Conservation (phyloP, 2,888 invertebrate species). For the Drosophila paramelanica region DNA sequence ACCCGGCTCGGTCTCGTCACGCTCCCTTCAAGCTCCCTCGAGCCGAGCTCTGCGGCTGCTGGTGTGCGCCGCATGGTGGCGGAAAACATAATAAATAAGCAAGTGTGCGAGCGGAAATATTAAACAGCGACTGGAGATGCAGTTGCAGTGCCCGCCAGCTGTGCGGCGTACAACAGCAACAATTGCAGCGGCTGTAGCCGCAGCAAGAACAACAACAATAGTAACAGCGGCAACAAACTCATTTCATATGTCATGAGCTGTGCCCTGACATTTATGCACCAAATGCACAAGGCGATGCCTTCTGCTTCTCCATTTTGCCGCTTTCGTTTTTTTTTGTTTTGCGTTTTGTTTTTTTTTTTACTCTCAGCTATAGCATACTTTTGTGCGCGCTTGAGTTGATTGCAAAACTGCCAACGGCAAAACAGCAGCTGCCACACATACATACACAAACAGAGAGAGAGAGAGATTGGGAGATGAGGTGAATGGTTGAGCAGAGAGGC, state of each 20-base stretch:
- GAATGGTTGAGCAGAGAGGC: no score
- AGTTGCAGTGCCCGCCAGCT: slow-evolving; percentile 45
- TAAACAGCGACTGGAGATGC: slow-evolving; percentile 70
- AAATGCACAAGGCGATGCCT: slow-evolving; percentile 56
- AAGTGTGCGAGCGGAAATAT: slow-evolving; percentile 80
- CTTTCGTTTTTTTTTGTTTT: not conserved
- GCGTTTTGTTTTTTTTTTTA: slow-evolving; percentile 1
- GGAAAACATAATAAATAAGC: slow-evolving; percentile 77
- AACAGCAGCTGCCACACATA: slow-evolving; percentile 27
- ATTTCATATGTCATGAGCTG: slow-evolving; percentile 71
- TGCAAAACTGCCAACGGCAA: slow-evolving; percentile 59
- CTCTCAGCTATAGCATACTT: slow-evolving; percentile 50
- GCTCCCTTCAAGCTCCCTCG: not conserved
- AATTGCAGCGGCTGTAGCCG: slow-evolving; percentile 29
- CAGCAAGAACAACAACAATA: slow-evolving; percentile 28
- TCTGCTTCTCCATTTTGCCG: slow-evolving; percentile 9
- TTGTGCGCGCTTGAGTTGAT: slow-evolving; percentile 63
- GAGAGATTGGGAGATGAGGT: not conserved
- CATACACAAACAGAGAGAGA: slow-evolving; percentile 5
- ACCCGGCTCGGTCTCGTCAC: not conserved
- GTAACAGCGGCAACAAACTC: slow-evolving; percentile 52
- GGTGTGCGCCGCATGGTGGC: slow-evolving; percentile 64
- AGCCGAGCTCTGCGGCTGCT: slow-evolving; percentile 4
- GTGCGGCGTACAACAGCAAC: slow-evolving; percentile 45
- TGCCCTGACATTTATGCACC: slow-evolving; percentile 69